phyloP scores from a whole-genome alignment of 1,140 invertebrate genomes.

The Drosophila ananassae region DNA sequence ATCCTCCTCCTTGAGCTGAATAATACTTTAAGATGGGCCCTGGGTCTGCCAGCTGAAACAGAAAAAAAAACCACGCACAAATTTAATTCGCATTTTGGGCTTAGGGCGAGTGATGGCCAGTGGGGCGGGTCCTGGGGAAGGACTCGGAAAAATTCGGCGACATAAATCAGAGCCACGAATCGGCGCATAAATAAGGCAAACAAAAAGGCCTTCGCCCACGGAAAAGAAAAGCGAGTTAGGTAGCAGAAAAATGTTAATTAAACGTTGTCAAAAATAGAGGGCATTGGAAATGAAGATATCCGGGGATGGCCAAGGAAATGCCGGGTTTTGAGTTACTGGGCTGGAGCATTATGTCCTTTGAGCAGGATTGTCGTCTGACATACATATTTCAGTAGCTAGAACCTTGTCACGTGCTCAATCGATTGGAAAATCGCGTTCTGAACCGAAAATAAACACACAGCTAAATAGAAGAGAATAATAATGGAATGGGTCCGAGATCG shows the following conservation, averaged over 20 bases:
- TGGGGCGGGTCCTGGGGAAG: conserved; percentile 1
- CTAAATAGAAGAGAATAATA: conserved; percentile 72
- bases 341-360: conserved; percentile 30
- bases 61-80: conserved; percentile 52
- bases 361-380: conserved; percentile 23
- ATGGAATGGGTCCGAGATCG: conserved; percentile 34
- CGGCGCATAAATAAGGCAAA: conserved; percentile 76
- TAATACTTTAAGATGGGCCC: conserved; percentile 77
- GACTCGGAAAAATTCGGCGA: conserved; percentile 45
- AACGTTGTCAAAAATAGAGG: conserved; percentile 75
- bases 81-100: conserved; percentile 80
- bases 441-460: conserved; percentile 80
- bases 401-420: conserved; percentile 79
- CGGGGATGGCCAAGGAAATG: conserved; percentile 6
- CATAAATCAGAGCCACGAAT: conserved; percentile 80
- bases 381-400: conserved; percentile 61
- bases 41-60: conserved; percentile 5
- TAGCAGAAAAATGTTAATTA: conserved; percentile 68
- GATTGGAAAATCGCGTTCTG: conserved; percentile 81
- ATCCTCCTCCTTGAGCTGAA: conserved; percentile 49
- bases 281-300: conserved; percentile 36
- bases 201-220: conserved; percentile 56
- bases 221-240: conserved; percentile 30
- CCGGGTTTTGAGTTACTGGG: conserved; percentile 52
- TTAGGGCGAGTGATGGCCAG: background rate